Conservation (phyloP, 2,888 invertebrate species). For the Hyles lineata region DNA sequence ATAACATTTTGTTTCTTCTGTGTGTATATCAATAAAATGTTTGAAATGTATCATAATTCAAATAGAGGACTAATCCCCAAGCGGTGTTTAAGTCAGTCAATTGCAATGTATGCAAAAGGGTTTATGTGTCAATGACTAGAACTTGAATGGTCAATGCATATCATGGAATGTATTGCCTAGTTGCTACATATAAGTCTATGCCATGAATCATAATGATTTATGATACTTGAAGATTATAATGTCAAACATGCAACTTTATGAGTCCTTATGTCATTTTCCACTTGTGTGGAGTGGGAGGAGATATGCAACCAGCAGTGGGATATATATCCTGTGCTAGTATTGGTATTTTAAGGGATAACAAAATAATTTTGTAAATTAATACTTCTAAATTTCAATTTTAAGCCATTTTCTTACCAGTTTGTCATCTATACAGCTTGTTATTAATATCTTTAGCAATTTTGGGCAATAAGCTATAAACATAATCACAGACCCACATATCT, state of each 20-base stretch:
- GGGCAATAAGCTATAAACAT: not conserved
- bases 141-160: not conserved
- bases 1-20: not conserved
- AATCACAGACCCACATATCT: not conserved
- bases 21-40: not conserved
- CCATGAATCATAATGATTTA: not conserved
- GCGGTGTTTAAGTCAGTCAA: not conserved
- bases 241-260: not conserved
- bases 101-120: not conserved
- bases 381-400: no score
- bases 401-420: no score
- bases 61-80: not conserved
- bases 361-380: no score
- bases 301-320: no score
- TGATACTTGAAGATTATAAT: not conserved
- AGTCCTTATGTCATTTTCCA: no score
- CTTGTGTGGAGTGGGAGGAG: no score
- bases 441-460: no score
- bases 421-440: no score
- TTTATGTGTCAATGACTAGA: not conserved
- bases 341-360: no score
- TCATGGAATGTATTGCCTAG: not conserved
- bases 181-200: not conserved
- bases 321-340: no score
- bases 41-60: not conserved